These are phyloP conservation scores for Orthonychiurus folsomi DNA, from an alignment of 2,888 invertebrate species.

Conservation along the genomic window DNA sequence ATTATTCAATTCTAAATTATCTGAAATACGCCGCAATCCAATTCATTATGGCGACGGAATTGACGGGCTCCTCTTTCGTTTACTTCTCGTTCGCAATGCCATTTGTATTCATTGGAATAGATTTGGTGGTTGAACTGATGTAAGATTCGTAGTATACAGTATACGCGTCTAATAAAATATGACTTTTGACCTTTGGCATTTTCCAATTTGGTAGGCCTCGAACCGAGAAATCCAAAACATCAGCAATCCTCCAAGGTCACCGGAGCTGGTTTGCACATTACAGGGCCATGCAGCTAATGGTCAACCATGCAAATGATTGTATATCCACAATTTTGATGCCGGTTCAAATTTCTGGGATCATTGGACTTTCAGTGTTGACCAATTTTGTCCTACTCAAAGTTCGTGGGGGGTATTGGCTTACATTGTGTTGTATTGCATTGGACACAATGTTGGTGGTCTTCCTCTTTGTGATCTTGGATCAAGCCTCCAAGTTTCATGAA, in stretches of 20 bases:
- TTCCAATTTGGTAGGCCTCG: not conserved
- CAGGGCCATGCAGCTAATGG: not conserved
- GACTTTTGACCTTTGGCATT: too few relatives aligned
- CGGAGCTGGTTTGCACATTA: not conserved
- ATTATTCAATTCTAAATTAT: not conserved
- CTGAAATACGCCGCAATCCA: not conserved
- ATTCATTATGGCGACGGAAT: not conserved
- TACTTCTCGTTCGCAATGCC: not conserved
- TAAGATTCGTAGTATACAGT: too few relatives aligned
- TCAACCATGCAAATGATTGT: not conserved
- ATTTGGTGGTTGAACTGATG: not conserved
- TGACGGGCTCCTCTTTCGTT: not conserved
- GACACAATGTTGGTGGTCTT: not conserved
- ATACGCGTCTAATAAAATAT: not conserved
- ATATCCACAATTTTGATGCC: not conserved
- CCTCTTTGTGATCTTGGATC: not conserved
- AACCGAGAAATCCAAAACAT: not conserved
- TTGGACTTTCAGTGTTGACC: not conserved
- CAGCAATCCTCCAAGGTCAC: not conserved
- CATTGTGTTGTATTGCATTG: not conserved
- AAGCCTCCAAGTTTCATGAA: not conserved
- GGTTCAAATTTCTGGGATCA: not conserved
- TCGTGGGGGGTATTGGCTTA: not conserved
- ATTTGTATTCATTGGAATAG: not conserved
- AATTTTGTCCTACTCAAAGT: not conserved